These are phyloP conservation scores for Labrus mixtus DNA, from an alignment of 2,113 vertebrate genomes.

Conservation along the genomic window DNA sequence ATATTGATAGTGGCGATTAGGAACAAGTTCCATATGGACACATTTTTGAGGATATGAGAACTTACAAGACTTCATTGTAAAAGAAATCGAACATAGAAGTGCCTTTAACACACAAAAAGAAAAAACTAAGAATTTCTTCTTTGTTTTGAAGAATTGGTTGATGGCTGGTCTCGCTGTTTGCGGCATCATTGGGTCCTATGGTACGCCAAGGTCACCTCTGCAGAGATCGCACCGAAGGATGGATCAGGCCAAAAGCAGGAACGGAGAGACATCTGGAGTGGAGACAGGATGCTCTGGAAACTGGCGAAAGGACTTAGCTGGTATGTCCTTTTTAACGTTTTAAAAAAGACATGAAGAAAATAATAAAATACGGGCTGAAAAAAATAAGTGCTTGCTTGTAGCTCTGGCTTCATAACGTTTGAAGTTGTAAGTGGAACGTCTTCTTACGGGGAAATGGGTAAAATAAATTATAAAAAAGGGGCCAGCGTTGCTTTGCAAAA, in stretches of 20 bases:
- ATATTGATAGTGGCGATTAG: background rate
- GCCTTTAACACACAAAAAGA: no score
- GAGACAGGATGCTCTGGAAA: background rate
- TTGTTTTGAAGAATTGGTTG: background rate
- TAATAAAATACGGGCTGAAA: background rate
- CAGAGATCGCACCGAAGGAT: background rate
- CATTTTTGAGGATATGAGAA: background rate
- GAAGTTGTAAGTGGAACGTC: no score
- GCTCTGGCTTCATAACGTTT: no score
- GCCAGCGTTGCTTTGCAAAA: background rate
- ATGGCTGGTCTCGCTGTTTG: background rate
- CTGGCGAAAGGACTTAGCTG: accelerated
- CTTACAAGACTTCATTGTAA: background rate
- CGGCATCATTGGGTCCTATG: background rate
- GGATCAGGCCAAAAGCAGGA: background rate
- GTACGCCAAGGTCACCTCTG: background rate
- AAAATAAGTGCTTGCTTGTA: background rate
- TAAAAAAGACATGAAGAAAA: background rate
- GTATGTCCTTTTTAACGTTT: background rate
- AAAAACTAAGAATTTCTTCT: background rate
- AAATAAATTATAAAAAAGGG: background rate
- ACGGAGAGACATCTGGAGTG: background rate
- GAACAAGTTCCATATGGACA: background rate
- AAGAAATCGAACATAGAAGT: background rate
- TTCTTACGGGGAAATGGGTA: background rate